Conservation (phyloP, 2,888 invertebrate genomes). For the Chrysolina haemoptera region DNA sequence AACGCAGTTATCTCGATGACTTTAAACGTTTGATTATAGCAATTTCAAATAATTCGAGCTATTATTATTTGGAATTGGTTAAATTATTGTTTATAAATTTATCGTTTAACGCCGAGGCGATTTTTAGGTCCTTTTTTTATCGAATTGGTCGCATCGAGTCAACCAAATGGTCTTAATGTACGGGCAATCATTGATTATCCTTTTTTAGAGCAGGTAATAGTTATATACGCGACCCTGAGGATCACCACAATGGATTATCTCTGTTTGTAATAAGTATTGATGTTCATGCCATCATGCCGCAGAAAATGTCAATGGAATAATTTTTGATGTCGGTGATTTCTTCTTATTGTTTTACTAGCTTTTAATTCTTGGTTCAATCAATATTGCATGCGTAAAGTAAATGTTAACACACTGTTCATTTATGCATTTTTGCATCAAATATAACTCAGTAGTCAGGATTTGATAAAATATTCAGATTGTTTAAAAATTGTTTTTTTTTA, state of each 20-base stretch:
- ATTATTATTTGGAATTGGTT: slow-evolving; percentile 67
- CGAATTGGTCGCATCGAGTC: slow-evolving; percentile 30
- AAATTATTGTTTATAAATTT: slow-evolving; percentile 69
- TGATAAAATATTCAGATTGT: too few species aligned
- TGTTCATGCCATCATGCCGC: too few species aligned
- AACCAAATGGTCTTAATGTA: slow-evolving; percentile 33
- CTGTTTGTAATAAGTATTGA: too few species aligned
- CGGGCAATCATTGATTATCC: slow-evolving; percentile 31
- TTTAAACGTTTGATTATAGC: slow-evolving; percentile 69
- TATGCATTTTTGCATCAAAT: too few species aligned
- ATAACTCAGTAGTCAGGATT: too few species aligned
- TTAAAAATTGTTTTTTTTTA: too few species aligned
- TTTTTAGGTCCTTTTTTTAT: slow-evolving; percentile 36
- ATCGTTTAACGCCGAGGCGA: slow-evolving; percentile 65
- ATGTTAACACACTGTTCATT: too few species aligned
- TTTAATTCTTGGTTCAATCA: too few species aligned
- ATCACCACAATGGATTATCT: not conserved
- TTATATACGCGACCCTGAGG: slow-evolving; percentile 23
- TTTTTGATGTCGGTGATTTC: too few species aligned
- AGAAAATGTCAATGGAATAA: too few species aligned
- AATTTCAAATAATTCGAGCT: slow-evolving; percentile 69
- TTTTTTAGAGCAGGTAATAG: slow-evolving; percentile 26
- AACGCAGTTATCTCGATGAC: slow-evolving; percentile 67
- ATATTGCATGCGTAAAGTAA: too few species aligned
- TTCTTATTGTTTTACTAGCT: too few species aligned